Base-by-base conservation (phyloP, 2,888 invertebrate species). In the Epirrhoe alternata region DNA sequence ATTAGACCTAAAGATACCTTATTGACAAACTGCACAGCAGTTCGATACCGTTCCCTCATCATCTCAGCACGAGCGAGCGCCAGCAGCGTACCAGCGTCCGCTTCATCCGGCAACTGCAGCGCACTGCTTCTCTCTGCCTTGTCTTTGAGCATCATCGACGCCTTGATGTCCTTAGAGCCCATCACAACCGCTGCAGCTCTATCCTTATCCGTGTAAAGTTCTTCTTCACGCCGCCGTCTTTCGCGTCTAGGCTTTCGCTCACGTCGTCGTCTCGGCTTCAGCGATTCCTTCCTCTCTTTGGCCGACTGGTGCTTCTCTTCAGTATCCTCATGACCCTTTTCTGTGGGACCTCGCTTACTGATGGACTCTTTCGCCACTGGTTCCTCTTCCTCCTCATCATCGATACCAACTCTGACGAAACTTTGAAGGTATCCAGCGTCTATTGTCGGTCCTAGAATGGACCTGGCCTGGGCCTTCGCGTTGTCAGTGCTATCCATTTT, bases 131-230 rank as follows among this genome's bases (percentile, higher is more conserved):
- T 94, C 80, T 97, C 97, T 70, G 96, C 95, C 73, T 96, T 95
- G 76, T 96, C 94, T 81, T 97, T 98, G 75, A 97, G 92, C 80
- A 95, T 97, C 71, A 97, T 87, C 42, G 97, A 97, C 74, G 97
- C 96, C 81, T 98, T 98, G 70, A 98, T 98, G 82, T 98, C 98
- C 70, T 95, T 96, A n/a, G 95, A 96, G 0, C 97, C 97, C 94
- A 97, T 95, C 79, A 97, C 97, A 14, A 97, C 97, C 0, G 98
- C 97, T 0, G 98, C 98, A 0, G 98, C 98, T 6, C 98, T 94
- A 83, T 98, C 98, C 81, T 98, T 98, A 83, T 98, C 98, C 17
- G 97, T 98, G 80, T 97, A 98, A 24, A 97, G 88, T 80, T 98
- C 98, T 75, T 97, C 97, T 69, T 93, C 89, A 5, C 90, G 82